Percentiles rank a stretch among this genome's conserved stretches.
Evolutionary conservation across 2,797 vertebrate species (phyloP).

Genomic region (Pangasius sanitwongsei): DNA sequence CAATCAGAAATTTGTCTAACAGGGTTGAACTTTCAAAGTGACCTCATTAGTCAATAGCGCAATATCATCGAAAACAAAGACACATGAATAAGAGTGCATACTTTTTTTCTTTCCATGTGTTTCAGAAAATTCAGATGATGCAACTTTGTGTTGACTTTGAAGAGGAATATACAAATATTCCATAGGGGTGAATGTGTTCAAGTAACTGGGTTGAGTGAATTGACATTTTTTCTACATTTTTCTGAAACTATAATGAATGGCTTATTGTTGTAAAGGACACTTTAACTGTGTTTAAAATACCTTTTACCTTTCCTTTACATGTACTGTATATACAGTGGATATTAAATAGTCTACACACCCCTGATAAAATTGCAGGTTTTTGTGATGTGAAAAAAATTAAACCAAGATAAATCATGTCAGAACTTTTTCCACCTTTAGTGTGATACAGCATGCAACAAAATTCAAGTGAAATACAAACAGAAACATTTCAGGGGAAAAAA

Average conservation of each 20-base stretch:
- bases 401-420: too few species aligned
- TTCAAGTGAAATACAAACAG: too few species aligned
- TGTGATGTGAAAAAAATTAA: too few species aligned
- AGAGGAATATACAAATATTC: background rate
- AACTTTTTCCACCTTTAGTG: too few species aligned
- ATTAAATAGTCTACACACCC: too few species aligned
- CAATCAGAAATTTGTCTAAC: too few species aligned
- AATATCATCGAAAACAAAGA: background rate
- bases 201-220: background rate
- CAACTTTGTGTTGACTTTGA: background rate
- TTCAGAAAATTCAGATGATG: background rate
- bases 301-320: background rate
- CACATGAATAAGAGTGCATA: too few species aligned
- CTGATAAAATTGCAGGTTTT: too few species aligned
- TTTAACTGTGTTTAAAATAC: background rate
- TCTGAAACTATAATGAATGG: background rate
- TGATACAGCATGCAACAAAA: too few species aligned
- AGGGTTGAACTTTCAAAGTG: background rate
- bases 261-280: background rate
- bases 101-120: too few species aligned
- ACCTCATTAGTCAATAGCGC: background rate
- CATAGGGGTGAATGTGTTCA: background rate
- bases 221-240: background rate
- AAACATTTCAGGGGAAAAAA: too few species aligned
- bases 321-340: too few species aligned